Percentiles rank a stretch among this genome's conserved stretches.
phyloP scores from a whole-genome alignment of 2,797 vertebrate genomes.

The Ptychobarbus kaznakovi region DNA sequence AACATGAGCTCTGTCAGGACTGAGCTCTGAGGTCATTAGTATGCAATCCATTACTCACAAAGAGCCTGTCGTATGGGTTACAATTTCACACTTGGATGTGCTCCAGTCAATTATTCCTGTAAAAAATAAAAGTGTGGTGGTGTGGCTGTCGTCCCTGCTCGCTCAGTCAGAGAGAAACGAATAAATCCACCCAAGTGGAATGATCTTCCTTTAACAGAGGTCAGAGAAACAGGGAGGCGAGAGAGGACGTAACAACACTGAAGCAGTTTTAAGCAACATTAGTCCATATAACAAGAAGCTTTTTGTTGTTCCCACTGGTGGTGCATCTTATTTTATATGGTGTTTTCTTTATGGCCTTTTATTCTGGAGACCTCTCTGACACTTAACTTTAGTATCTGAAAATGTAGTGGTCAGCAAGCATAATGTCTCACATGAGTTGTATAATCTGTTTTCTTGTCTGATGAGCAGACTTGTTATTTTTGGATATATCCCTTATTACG shows the following conservation, averaged over 20 bases:
- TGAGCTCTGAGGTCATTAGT: slow-evolving; percentile 64
- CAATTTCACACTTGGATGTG: slow-evolving; percentile 73
- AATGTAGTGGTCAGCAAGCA: background rate
- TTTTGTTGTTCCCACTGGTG: slow-evolving; percentile 10
- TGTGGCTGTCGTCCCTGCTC: slow-evolving; percentile 21
- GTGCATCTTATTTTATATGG: background rate
- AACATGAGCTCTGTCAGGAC: background rate
- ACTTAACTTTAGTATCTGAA: slow-evolving; percentile 1
- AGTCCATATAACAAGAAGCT: background rate
- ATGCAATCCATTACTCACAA: slow-evolving; percentile 63
- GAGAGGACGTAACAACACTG: slow-evolving; percentile 11
- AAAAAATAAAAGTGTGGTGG: slow-evolving; percentile 41
- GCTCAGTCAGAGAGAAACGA: slow-evolving; percentile 40
- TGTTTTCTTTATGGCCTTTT: background rate
- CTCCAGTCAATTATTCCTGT: slow-evolving; percentile 52
- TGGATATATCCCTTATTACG: background rate
- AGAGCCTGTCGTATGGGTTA: slow-evolving; percentile 55
- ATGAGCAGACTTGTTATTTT: background rate
- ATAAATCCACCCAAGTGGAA: slow-evolving; percentile 44
- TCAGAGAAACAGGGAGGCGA: slow-evolving; percentile 34
- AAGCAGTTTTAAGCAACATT: slow-evolving; percentile 17
- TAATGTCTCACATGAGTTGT: background rate
- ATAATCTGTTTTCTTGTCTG: background rate
- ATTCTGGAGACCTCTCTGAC: background rate
- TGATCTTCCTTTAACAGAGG: slow-evolving; percentile 51